phyloP scores from a whole-genome alignment of 2,113 vertebrate species.

The Anoura caudifer region DNA sequence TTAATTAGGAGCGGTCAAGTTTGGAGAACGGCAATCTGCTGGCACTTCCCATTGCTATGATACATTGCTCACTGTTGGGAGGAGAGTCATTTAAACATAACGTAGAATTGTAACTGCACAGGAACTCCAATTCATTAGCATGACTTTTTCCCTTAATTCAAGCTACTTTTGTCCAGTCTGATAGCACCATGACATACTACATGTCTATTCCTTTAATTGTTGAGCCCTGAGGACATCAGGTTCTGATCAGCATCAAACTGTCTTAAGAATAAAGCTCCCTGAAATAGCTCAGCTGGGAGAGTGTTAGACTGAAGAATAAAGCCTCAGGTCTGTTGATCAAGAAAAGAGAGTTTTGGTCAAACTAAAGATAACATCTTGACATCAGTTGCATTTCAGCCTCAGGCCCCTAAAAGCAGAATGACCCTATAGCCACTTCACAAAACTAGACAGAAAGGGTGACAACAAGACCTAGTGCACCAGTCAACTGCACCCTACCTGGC shows the following conservation, averaged over 20 bases:
- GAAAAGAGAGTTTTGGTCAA: no score
- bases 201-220: no score
- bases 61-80: rapidly evolving
- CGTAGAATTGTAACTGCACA: neutral
- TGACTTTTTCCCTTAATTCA: neutral
- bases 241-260: no score
- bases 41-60: neutral
- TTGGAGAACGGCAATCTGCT: rapidly evolving
- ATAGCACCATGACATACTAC: neutral
- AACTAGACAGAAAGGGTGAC: neutral
- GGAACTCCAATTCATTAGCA: neutral
- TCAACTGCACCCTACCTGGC: neutral
- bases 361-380: neutral
- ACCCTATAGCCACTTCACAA: neutral
- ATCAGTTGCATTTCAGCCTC: neutral
- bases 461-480: neutral
- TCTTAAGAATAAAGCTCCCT: no score
- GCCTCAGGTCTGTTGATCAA: no score
- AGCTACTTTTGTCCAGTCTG: neutral
- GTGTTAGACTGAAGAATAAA: no score
- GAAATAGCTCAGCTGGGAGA: no score
- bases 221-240: no score
- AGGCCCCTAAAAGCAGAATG: neutral
- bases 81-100: neutral
- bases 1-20: neutral